phyloP scores from a whole-genome alignment of 2,113 vertebrate genomes.

The Motacilla alba region DNA sequence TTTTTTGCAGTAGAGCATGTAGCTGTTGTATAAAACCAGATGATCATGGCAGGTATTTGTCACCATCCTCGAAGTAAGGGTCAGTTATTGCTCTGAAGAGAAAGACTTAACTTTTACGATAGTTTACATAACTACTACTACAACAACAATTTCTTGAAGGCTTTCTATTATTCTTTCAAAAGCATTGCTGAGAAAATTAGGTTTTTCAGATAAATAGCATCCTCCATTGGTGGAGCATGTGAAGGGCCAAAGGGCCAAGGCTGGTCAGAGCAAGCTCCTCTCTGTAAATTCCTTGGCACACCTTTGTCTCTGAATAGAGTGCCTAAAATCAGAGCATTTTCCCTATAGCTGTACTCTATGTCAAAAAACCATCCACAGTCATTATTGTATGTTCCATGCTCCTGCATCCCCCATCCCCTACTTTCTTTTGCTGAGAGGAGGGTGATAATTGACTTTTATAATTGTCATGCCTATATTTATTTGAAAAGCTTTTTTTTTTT shows the following conservation, averaged over 20 bases:
- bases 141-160: not conserved
- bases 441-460: not conserved
- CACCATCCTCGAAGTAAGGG: not conserved
- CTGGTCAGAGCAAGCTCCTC: not conserved
- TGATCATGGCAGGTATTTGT: not conserved
- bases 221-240: not conserved
- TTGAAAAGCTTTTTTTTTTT: not conserved
- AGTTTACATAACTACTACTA: not conserved
- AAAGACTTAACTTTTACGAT: not conserved
- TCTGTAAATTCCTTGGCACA: not conserved
- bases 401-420: not conserved
- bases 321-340: not conserved
- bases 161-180: not conserved
- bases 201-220: not conserved
- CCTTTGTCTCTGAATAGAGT: not conserved
- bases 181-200: not conserved
- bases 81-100: not conserved
- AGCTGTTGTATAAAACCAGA: not conserved
- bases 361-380: not conserved
- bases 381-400: not conserved
- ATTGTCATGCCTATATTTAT: not conserved
- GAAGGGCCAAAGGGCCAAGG: not conserved
- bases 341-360: not conserved
- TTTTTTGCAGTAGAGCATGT: not conserved
- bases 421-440: not conserved